Evolutionary conservation across 2,888 invertebrate genomes (phyloP), one percentile per base, ranked within the genome.

Genomic region (Philereme vetulata): DNA sequence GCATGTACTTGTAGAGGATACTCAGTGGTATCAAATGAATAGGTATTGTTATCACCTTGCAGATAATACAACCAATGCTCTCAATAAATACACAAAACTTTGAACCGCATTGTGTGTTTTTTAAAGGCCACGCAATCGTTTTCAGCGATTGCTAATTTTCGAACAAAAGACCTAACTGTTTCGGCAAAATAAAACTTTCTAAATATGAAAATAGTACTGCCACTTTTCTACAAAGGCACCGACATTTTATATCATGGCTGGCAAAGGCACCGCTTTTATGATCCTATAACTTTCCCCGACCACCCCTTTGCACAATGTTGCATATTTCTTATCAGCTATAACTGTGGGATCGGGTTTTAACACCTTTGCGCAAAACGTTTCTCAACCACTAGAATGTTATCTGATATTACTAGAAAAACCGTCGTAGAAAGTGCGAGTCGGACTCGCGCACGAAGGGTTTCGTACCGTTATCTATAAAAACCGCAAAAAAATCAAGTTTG

Each of bases 121-220:
- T 62, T 62, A 56, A 64, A 64, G 44, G 34, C 50, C 56, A 52
- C 69, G 66, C 57, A 63, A 72, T 69, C 65, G 64, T 74, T 76
- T 72, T 72, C 43, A 60, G 35, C 55, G 60, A 73, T 74, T 71
- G 74, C 70, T 75, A 75, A 75, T 74, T 73, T 62, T 63, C 51
- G 33, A 72, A 74, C 74, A 75, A 76, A 73, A 62, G 72, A 64
- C 60, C 62, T 87, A 88, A 88, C 88, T 84, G 83, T 85, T 86
- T 80, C 74, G 59, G 58, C 36, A 66, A 80, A 87, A 90, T 84
- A 84, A 88, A 89, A 86, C 82, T 88, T 87, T 88, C 84, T 81
- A 80, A 73, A 78, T 72, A 64, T 67, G 67, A 72, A 75, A 67
- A 76, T 78, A 74, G 72, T 70, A 73, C 72, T 78, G 80, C 81